Evolutionary conservation across 2,113 vertebrate species (phyloP).

Genomic region (Cathartes aura): DNA sequence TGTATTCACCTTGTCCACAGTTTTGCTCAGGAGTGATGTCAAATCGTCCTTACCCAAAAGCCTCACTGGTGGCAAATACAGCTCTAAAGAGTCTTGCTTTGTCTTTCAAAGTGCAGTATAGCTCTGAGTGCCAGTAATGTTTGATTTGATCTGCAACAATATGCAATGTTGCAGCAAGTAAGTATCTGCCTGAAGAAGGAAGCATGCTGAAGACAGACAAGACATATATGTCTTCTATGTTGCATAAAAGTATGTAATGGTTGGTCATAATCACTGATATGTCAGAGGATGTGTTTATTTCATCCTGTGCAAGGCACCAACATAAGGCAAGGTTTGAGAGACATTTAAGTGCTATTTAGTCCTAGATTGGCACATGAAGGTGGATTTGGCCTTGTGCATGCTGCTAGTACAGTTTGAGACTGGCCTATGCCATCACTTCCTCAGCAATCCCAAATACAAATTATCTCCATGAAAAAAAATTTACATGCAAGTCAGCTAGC

Average conservation of each 20-base stretch:
- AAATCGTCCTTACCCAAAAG: neutral
- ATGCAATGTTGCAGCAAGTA: neutral
- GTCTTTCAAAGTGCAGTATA: neutral
- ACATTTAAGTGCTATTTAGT: neutral
- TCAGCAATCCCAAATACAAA: neutral
- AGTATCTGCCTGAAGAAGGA: neutral
- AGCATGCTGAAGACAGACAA: neutral
- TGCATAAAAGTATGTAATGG: neutral
- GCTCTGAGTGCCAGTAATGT: neutral
- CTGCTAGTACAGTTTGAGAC: neutral
- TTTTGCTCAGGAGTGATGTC: neutral
- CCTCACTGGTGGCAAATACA: neutral
- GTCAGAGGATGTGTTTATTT: neutral
- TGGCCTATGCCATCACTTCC: neutral
- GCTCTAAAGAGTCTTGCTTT: neutral
- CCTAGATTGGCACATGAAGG: neutral
- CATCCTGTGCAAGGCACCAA: neutral
- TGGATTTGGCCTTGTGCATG: neutral
- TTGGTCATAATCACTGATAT: neutral
- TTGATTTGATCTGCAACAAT: neutral
- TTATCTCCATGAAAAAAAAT: neutral
- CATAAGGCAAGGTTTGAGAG: neutral
- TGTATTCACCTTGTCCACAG: neutral
- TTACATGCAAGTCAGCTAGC: neutral
- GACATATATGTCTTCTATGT: fast-evolving